Conservation (phyloP, 2,888 invertebrate genomes). For the Nephrotoma appendiculata region DNA sequence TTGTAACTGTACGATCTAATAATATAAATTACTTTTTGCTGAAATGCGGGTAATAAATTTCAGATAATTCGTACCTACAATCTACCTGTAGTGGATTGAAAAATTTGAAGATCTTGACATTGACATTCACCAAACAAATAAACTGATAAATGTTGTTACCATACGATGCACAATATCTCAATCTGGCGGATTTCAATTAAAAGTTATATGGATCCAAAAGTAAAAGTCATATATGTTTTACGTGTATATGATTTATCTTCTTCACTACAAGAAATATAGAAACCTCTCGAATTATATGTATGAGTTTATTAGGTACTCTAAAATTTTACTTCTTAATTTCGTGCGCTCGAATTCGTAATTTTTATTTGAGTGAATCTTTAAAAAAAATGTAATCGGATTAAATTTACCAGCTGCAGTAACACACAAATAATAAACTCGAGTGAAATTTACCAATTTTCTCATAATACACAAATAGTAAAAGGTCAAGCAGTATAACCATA, state of each 20-base stretch:
- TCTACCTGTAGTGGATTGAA: not conserved
- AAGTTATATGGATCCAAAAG: not conserved
- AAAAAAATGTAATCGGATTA: not conserved
- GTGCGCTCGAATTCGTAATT: not conserved
- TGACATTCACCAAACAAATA: not conserved
- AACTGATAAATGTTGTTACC: not conserved
- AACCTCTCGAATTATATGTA: not conserved
- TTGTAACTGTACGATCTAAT: too few species aligned
- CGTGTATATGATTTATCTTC: not conserved
- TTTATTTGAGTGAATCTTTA: not conserved
- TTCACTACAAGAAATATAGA: not conserved
- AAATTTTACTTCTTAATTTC: not conserved
- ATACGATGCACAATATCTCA: not conserved
- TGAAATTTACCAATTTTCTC: not conserved
- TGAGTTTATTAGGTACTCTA: not conserved
- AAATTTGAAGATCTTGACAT: not conserved
- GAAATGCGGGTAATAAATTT: not conserved
- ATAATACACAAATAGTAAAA: not conserved
- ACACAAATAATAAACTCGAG: not conserved
- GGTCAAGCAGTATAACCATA: not conserved
- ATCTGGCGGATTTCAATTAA: not conserved
- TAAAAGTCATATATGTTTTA: not conserved
- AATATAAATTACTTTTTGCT: too few species aligned
- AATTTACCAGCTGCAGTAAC: not conserved
- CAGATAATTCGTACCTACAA: not conserved